Conservation (phyloP, 2,797 vertebrate species). For the Microcaecilia unicolor region DNA sequence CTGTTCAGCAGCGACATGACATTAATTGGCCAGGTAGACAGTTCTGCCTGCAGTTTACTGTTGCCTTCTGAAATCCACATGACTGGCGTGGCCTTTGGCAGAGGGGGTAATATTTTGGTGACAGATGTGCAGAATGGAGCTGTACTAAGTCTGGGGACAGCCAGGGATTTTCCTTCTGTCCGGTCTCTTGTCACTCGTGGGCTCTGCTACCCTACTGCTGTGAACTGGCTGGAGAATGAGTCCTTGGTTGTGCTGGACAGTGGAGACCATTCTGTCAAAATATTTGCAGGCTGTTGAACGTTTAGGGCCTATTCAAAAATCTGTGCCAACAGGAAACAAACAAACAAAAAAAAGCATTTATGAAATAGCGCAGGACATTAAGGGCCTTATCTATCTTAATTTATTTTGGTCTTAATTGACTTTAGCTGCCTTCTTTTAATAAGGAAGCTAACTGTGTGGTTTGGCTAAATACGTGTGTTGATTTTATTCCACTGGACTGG, state of each 20-base stretch:
- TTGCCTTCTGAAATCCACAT: conserved; percentile 46
- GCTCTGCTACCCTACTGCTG: conserved; percentile 62
- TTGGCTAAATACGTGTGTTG: too few species aligned
- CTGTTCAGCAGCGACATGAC: conserved; percentile 64
- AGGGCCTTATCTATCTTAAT: too few species aligned
- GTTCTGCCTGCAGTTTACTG: conserved; percentile 60
- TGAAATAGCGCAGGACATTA: too few species aligned
- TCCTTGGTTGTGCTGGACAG: conserved; percentile 69
- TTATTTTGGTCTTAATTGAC: too few species aligned
- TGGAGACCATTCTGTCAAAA: conserved; percentile 66
- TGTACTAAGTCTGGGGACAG: conserved; percentile 70
- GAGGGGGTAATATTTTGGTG: conserved; percentile 58
- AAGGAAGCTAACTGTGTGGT: too few species aligned
- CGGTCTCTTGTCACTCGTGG: conserved; percentile 62
- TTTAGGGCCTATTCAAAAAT: too few species aligned
- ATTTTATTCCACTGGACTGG: too few species aligned
- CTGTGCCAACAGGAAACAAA: too few species aligned
- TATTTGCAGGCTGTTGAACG: background rate
- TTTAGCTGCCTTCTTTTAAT: too few species aligned
- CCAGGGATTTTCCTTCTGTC: conserved; percentile 39
- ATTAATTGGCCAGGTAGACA: conserved; percentile 65
- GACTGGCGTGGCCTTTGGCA: conserved; percentile 64
- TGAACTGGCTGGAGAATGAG: conserved; percentile 49
- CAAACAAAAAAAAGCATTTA: too few species aligned
- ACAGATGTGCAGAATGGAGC: conserved; percentile 57